A percentile compares a stretch with the other conserved stretches of the same genome.
Evolutionary conservation across 2,797 vertebrate species (phyloP).

Genomic region (Rhinogobio ventralis): DNA sequence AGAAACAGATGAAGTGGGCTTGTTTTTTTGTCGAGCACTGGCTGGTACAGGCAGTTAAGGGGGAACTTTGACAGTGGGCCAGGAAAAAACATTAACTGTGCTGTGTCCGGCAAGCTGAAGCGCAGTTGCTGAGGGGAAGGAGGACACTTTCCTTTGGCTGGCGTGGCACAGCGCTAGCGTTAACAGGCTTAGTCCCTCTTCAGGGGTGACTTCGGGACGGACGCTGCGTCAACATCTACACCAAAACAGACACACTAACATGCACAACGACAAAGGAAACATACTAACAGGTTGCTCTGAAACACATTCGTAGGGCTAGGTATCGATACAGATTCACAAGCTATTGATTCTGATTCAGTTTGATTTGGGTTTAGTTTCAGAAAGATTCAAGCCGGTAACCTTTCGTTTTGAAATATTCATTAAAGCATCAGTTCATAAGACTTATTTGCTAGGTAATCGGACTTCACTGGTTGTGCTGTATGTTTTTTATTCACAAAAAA

Average conservation of each 20-base stretch:
- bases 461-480: background rate
- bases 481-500: background rate
- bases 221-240: slow-evolving; percentile 46
- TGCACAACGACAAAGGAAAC: slow-evolving; percentile 25
- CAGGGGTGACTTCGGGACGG: background rate
- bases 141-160: slow-evolving; percentile 56
- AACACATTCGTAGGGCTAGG: background rate
- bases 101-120: slow-evolving; percentile 77
- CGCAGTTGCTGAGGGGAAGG: slow-evolving; percentile 55
- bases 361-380: background rate
- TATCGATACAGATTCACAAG: background rate
- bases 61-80: slow-evolving; percentile 84
- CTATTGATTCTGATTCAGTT: background rate
- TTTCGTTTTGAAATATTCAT: background rate
- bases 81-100: slow-evolving; percentile 90
- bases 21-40: slow-evolving; percentile 81
- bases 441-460: background rate
- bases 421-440: background rate
- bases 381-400: background rate
- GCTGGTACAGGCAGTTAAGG: slow-evolving; percentile 74
- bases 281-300: slow-evolving; percentile 23
- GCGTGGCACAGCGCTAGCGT: slow-evolving; percentile 24
- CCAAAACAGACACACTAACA: slow-evolving; percentile 21
- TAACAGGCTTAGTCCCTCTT: slow-evolving; percentile 61
- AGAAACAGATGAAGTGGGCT: slow-evolving; percentile 88